A percentile compares a stretch with the other conserved stretches of the same genome.
Evolutionary conservation across 2,888 invertebrate species (phyloP).

Genomic region (Synanthedon andrenaeformis): DNA sequence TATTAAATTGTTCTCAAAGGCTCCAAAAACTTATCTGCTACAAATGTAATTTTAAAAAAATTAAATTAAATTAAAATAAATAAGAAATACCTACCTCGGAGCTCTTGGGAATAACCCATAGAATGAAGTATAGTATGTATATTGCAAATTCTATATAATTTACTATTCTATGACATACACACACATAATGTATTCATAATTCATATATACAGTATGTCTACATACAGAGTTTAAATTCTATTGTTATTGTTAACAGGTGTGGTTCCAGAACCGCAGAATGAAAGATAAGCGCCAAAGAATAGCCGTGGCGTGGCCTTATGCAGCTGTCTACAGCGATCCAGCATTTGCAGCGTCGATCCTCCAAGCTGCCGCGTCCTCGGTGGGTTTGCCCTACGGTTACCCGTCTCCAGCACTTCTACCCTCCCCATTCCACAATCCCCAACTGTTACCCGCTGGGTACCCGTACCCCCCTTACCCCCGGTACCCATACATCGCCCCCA

Average conservation of each 20-base stretch:
- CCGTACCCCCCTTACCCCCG: constrained; percentile 67
- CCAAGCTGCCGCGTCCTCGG: constrained; percentile 86
- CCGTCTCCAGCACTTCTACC: constrained; percentile 71
- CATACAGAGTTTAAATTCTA: background rate
- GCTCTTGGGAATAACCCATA: too few relatives aligned
- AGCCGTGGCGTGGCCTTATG: constrained; percentile 95
- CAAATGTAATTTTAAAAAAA: too few relatives aligned
- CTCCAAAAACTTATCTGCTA: too few relatives aligned
- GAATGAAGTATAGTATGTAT: too few relatives aligned
- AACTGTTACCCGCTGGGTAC: constrained; percentile 70
- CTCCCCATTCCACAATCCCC: constrained; percentile 66
- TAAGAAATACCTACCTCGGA: too few relatives aligned
- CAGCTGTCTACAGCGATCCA: constrained; percentile 93
- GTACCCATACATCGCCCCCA: constrained; percentile 69
- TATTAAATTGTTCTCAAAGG: too few relatives aligned
- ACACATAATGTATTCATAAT: background rate
- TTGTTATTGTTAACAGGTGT: constrained; percentile 75
- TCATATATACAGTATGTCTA: background rate
- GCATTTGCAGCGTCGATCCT: constrained; percentile 92
- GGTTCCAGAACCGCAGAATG: constrained; percentile 98
- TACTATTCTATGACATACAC: too few relatives aligned
- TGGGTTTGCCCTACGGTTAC: constrained; percentile 74
- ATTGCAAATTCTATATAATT: too few relatives aligned
- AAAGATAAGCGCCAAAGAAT: constrained; percentile 97
- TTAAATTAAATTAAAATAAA: too few relatives aligned